Percentiles rank a stretch among this genome's conserved stretches.
phyloP scores from a whole-genome alignment of 2,888 invertebrate genomes.

The Harpagoxenus sublaevis region DNA sequence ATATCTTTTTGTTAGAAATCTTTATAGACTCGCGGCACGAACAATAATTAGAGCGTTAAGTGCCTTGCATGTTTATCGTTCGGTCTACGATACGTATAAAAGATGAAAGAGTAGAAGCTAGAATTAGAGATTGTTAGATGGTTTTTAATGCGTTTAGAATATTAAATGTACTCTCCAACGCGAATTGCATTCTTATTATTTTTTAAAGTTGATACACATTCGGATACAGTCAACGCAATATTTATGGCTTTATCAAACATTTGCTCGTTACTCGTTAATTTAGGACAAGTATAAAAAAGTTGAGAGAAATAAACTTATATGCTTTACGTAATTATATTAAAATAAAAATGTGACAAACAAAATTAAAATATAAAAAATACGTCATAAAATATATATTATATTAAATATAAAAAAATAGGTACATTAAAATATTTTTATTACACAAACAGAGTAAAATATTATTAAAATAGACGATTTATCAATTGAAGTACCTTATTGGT shows the following conservation, averaged over 20 bases:
- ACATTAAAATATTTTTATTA: neutral
- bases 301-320: neutral
- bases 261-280: neutral
- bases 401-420: neutral
- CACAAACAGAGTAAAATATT: neutral
- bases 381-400: neutral
- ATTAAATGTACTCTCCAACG: conserved; percentile 11
- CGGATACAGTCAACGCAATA: neutral
- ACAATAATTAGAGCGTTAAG: conserved; percentile 34
- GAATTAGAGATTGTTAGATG: neutral
- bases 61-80: conserved; percentile 42
- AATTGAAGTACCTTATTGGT: conserved; percentile 91
- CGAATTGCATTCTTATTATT: neutral
- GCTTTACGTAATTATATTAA: neutral
- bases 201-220: neutral
- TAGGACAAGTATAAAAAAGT: neutral
- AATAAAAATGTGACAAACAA: neutral
- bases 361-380: neutral
- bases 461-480: neutral
- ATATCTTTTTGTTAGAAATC: conserved; percentile 28
- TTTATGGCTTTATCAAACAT: neutral
- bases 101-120: neutral
- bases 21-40: conserved; percentile 34
- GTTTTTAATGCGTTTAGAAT: conserved; percentile 21
- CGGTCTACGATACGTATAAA: conserved; percentile 3